A percentile compares a stretch with the other conserved stretches of the same genome.
Conservation (phyloP, 2,797 vertebrate species). For the Syngnathus rostellatus region DNA sequence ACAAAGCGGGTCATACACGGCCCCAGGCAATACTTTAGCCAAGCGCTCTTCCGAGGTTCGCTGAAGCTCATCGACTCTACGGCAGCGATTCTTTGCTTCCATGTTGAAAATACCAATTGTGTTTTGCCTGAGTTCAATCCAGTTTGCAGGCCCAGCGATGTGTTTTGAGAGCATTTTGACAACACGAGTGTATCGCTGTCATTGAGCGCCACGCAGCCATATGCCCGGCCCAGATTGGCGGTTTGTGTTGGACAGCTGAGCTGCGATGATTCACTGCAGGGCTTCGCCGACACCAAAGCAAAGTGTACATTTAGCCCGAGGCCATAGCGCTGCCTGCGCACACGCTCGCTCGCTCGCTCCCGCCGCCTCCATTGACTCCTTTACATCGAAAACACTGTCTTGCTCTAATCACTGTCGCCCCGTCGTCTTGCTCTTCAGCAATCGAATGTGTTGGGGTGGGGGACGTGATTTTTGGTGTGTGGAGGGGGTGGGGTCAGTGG, state of each 20-base stretch:
- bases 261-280: constrained; percentile 54
- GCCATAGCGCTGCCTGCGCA: constrained; percentile 28
- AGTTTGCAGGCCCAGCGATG: background rate
- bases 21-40: background rate
- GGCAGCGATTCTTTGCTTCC: background rate
- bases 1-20: background rate
- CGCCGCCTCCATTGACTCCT: constrained; percentile 3
- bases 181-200: constrained; percentile 42
- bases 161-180: constrained; percentile 8
- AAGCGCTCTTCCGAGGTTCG: background rate
- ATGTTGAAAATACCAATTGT: background rate
- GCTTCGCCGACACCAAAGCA: constrained; percentile 40
- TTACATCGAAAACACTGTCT: background rate
- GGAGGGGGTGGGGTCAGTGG: constrained; percentile 11
- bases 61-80: background rate
- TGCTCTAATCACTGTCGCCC: background rate
- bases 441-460: constrained; percentile 11
- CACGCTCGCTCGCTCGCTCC: background rate
- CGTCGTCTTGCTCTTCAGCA: background rate
- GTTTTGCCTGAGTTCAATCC: background rate
- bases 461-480: too few relatives aligned
- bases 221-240: constrained; percentile 58
- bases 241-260: constrained; percentile 59
- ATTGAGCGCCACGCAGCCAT: constrained; percentile 42
- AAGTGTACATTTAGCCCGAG: constrained; percentile 46